Evolutionary conservation across 2,113 vertebrate genomes (phyloP).

Genomic region (Muntiacus reevesi): DNA sequence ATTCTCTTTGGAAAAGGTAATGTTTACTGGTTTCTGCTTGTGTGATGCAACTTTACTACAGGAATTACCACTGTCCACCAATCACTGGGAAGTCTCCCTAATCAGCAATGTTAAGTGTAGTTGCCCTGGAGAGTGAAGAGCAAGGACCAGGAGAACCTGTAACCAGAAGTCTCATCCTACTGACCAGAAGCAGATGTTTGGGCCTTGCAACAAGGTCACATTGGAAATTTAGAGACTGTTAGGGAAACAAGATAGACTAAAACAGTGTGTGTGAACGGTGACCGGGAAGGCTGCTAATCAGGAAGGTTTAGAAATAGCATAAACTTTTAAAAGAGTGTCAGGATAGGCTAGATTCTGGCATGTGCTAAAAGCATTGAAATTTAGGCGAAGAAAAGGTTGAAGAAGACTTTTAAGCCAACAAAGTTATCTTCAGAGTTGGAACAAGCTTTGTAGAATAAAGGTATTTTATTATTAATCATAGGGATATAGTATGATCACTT

Average conservation of each 20-base stretch:
- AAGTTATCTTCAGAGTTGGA: background rate
- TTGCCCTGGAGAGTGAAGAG: background rate
- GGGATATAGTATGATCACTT: background rate
- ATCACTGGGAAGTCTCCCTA: background rate
- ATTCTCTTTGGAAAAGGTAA: background rate
- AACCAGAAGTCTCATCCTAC: background rate
- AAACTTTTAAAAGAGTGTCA: background rate
- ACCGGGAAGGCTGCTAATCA: background rate
- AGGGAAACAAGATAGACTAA: slow-evolving; percentile 1
- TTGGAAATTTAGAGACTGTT: slow-evolving; percentile 7
- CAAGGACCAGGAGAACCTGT: background rate
- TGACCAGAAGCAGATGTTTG: background rate
- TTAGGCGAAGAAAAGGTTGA: background rate
- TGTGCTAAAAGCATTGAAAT: background rate
- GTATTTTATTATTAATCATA: background rate
- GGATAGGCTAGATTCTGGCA: background rate
- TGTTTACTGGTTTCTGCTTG: background rate
- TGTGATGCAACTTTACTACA: background rate
- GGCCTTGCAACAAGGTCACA: background rate
- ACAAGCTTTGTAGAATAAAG: background rate
- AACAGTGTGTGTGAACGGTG: background rate
- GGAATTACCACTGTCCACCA: fast-evolving
- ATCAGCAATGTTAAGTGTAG: background rate
- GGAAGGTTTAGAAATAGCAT: background rate
- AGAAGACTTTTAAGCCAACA: background rate